Evolutionary conservation across 2,888 invertebrate genomes (phyloP), one percentile per base, ranked within the genome.

Genomic region (Ochropleura leucogaster): DNA sequence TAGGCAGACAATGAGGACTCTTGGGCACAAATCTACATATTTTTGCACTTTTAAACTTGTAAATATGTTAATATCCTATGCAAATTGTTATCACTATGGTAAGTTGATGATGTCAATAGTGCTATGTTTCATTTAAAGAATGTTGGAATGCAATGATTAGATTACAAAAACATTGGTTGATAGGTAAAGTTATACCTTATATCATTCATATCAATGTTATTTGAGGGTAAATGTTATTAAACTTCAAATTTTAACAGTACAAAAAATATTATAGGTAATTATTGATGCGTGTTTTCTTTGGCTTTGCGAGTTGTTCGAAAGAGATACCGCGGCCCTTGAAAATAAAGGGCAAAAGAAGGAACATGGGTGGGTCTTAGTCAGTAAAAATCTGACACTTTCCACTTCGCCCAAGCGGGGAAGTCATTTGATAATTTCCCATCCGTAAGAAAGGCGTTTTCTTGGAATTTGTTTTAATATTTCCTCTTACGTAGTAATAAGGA

Each of bases 101-200:
- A 18, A 14, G 72, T 74, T 18, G 53, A 53, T 72, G 60, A 30
- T 49, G 18, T 51, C 51, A 70, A 5, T 18, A 40, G 14, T 30
- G 40, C 14, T 79, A 60, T 44, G 30, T n/a, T 8, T 63, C 16
- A 55, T 49, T 14, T 1, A 20, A 80, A 20, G 55, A 77, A 76
- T 79, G 49, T 79, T 20, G 20, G 62, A 79, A 73, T 72, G 62
- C 40, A 46, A 18, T 63, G 62, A 77, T 79, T 46, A 79, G 80
- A 76, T 80, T 10, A 49, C 6, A 12, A 16, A 66, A n/a, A 59
- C 2, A 40, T 16, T 47, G 20, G 18, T 53, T 49, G 7, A 1
- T 49, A 53, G 3, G 14, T 49, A 8, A 18, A 53, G 46, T 53
- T n/a, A 47, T 10, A 79, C 18, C 42, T 76, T 53, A 60, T 69